Percentiles rank a stretch among this genome's conserved stretches.
phyloP scores from a whole-genome alignment of 92 coral and sea anemone genomes.

The Actinernus sp. region DNA sequence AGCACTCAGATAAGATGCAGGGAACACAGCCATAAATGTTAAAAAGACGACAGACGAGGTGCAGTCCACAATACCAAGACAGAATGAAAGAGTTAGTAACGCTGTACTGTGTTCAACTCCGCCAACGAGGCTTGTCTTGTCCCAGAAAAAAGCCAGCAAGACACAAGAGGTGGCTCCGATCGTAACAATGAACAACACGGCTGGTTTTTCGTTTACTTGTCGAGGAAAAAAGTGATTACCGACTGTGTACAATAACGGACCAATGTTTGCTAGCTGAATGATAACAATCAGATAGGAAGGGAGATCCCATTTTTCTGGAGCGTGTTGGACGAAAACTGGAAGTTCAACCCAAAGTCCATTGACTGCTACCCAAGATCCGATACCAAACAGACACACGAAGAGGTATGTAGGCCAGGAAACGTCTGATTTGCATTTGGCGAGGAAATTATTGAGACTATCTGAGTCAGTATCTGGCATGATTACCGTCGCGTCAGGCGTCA shows the following conservation, averaged over 20 bases:
- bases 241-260: conserved; percentile 71
- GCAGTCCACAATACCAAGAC: conserved; percentile 88
- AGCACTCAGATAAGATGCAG: conserved; percentile 82
- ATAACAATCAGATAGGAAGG: conserved; percentile 90
- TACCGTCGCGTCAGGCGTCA: too few species aligned
- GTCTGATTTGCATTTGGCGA: background rate
- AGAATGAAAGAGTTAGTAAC: conserved; percentile 77
- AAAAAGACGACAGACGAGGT: conserved; percentile 94
- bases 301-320: conserved; percentile 92
- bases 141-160: conserved; percentile 82
- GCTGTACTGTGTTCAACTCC: conserved; percentile 84
- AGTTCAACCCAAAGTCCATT: conserved; percentile 98
- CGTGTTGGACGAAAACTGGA: conserved; percentile 80
- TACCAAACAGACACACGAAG: conserved; percentile 81
- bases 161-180: conserved; percentile 82
- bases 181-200: conserved; percentile 56
- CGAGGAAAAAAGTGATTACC: conserved; percentile 73
- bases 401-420: conserved; percentile 91
- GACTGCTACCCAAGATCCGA: conserved; percentile 97
- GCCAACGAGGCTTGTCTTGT: conserved; percentile 59
- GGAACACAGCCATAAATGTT: conserved; percentile 87
- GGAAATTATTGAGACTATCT: too few species aligned
- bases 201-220: conserved; percentile 68
- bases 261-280: conserved; percentile 85
- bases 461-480: too few species aligned